Evolutionary conservation across 2,113 vertebrate species (phyloP).

Genomic region (Phalacrocorax brasilianus): DNA sequence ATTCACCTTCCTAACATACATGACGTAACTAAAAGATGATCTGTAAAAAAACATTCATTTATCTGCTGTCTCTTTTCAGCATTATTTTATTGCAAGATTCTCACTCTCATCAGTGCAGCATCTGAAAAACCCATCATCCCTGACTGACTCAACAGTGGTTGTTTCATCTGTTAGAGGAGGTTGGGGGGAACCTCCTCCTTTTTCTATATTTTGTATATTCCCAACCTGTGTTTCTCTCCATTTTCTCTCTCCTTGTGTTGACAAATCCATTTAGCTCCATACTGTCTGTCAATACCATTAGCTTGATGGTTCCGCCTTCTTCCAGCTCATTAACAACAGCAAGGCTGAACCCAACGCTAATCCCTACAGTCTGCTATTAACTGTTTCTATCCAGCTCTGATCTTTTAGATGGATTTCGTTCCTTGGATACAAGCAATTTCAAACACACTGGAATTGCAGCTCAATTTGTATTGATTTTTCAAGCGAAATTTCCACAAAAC

Average conservation of each 20-base stretch:
- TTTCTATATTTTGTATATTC: background rate
- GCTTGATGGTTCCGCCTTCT: background rate
- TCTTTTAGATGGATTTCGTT: background rate
- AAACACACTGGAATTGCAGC: background rate
- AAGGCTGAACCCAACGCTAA: background rate
- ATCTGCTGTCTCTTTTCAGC: background rate
- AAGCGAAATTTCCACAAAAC: background rate
- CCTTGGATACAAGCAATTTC: background rate
- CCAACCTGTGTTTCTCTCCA: background rate
- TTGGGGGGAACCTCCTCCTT: background rate
- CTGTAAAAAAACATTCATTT: background rate
- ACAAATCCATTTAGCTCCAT: conserved; percentile 22
- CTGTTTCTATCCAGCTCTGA: background rate
- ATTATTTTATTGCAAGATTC: background rate
- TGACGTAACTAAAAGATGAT: background rate
- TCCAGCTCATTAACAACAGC: conserved; percentile 17
- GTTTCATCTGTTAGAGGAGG: background rate
- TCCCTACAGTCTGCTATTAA: background rate
- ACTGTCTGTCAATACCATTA: conserved; percentile 24
- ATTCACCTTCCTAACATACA: background rate
- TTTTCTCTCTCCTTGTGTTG: background rate
- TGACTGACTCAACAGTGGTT: background rate
- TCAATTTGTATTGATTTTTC: conserved; percentile 7
- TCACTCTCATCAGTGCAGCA: background rate
- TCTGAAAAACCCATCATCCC: background rate